A percentile compares a stretch with the other conserved stretches of the same genome.
phyloP scores from a whole-genome alignment of 1,140 invertebrate genomes.

The Drosophila obscura region DNA sequence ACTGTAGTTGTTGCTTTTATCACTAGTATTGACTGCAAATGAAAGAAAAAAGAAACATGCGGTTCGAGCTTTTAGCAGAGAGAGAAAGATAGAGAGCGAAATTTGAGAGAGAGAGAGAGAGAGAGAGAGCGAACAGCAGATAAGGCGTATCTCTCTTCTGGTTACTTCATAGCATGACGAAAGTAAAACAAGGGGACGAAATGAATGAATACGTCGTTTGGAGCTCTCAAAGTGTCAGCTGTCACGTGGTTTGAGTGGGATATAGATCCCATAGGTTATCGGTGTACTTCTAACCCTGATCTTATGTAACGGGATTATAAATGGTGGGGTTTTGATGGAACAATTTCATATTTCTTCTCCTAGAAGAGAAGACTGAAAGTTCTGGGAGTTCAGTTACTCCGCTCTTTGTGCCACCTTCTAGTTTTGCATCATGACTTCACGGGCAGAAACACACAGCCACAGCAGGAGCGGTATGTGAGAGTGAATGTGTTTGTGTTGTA shows the following conservation, averaged over 20 bases:
- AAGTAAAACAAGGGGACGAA: conserved; percentile 14
- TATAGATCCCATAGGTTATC: no score
- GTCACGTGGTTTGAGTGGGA: background rate
- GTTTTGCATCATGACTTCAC: conserved; percentile 41
- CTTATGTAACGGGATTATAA: no score
- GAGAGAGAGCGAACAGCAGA: conserved; percentile 18
- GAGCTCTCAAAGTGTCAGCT: background rate
- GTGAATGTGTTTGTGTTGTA: conserved; percentile 49
- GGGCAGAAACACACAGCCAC: conserved; percentile 43
- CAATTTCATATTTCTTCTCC: no score
- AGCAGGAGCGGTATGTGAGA: conserved; percentile 18
- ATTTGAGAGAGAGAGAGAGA: conserved; percentile 5
- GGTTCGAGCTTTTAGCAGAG: conserved; percentile 41
- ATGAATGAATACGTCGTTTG: conserved; percentile 18
- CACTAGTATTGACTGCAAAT: background rate
- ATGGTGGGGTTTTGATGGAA: no score
- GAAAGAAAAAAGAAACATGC: conserved; percentile 40
- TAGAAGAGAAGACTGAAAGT: no score
- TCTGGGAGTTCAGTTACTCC: no score
- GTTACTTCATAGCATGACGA: conserved; percentile 63
- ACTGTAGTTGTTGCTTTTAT: background rate
- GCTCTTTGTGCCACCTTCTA: conserved; percentile 30
- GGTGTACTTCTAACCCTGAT: no score
- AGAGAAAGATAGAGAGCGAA: conserved; percentile 7
- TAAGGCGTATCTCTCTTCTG: conserved; percentile 11